Base-by-base conservation (phyloP, 1,140 invertebrate genomes). In the Acromyrmex charruanus region DNA sequence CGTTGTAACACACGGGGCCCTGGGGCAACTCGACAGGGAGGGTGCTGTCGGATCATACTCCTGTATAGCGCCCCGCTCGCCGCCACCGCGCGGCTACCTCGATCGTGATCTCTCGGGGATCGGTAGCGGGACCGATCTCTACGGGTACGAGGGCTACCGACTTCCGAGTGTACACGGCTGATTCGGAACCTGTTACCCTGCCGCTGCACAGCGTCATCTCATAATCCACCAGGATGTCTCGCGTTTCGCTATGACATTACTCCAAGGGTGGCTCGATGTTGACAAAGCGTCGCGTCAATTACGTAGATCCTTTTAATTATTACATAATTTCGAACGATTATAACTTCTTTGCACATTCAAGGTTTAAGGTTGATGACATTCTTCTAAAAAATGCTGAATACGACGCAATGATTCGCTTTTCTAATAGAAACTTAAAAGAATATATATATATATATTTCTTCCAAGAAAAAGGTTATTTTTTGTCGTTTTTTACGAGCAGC, bases 21-120 rank as follows among this genome's bases (percentile, higher is more conserved):
- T 31, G 89, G 80, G 88, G 89, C 89, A 87, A 89, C 61, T 89
- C 88, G 88, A 53, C 79, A 87, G 68, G 74, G 88, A 89, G 75
- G 89, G 75, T 87, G 85, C 80, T 58, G 88, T 61, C 53, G 69
- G 77, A 69, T 90, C 88, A 74, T 85, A 77, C 86, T 89, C 88
- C 71, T 75, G 55, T 59, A 59, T 82, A 72, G 66, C 82, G 84
- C 55, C 63, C 87, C 53, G 31, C 58, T 28, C 74, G 12, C 14
- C 39, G 44, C 28, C 65, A 5, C 65, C 65, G 28, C 49, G 55
- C 63, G 53, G 61, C 51, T 72, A 66, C 69, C 79, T 28, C 87
- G 71, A 82, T 89, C 77, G 68, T 80, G 85, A 82, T 87, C 69
- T 86, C 39, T 69, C 28, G 66, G 82, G 58, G 49, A 87, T 87